Evolutionary conservation across 1,140 invertebrate species (phyloP), one percentile per base, ranked within the genome.

Genomic region (Parapsyche elsis): DNA sequence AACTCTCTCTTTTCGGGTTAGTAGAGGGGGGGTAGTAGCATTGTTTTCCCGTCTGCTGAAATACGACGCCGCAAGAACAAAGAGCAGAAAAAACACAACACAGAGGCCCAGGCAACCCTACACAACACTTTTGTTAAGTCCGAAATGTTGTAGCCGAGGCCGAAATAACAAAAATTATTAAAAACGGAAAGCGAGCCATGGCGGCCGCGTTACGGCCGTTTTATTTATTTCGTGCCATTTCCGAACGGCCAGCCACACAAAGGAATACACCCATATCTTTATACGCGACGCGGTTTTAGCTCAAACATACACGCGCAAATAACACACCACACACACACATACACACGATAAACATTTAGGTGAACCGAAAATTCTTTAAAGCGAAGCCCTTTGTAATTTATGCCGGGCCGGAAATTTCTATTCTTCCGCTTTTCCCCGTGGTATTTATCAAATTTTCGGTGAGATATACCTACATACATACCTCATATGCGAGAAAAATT

Each of bases 141-240:
- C 61, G 78, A 82, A 82, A 76, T 76, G 81, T 82, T 80, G 81
- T 80, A 53, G 71, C 81, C 71, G 45, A 61, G 78, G 71, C 73
- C 67, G 64, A 67, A 67, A 79, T 77, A 80, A 79, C 81, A 67
- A 82, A 82, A 82, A 82, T 82, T 82, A 82, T 82, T 82, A 82
- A 82, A 82, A 82, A 80, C 81, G 81, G 81, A 82, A 81, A 80
- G 76, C 57, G 77, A 24, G 7, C 64, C 77, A 38, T 59, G 23
- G 59, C 71, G 77, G 16, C 49, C 67, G 46, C 71, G 71, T 53
- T 75, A 49, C 75, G 45, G 67, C 49, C 78, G 26, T 78, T 82
- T 82, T 80, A 82, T 82, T 82, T 82, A 82, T 82, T 82, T 80
- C 78, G 49, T 59, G 59, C 80, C 81, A 82, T 80, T 82, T 82